phyloP scores from a whole-genome alignment of 1,140 invertebrate species.

The Cotesia chilonis region DNA sequence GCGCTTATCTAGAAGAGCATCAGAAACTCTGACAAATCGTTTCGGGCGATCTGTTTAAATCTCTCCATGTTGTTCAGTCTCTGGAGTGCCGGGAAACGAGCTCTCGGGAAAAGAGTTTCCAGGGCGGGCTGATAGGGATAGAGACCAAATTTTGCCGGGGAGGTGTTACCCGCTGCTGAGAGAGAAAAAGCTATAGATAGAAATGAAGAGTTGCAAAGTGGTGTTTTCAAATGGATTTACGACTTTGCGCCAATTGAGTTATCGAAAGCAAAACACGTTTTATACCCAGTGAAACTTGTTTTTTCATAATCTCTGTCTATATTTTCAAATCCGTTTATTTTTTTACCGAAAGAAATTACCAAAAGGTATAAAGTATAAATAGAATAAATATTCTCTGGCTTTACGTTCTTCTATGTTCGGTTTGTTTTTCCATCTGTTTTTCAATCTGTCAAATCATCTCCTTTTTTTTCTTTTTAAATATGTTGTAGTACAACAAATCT shows the following conservation, averaged over 20 bases:
- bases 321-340: slow-evolving; percentile 7
- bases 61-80: slow-evolving; percentile 9
- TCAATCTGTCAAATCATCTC: too few relatives aligned
- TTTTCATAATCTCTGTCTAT: slow-evolving; percentile 7
- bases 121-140: too few relatives aligned
- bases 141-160: too few relatives aligned
- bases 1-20: background rate
- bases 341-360: too few relatives aligned
- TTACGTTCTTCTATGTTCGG: too few relatives aligned
- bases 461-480: too few relatives aligned
- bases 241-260: slow-evolving; percentile 35
- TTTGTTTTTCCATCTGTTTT: too few relatives aligned
- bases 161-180: background rate
- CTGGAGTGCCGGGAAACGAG: slow-evolving; percentile 13
- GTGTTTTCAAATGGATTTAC: slow-evolving; percentile 30
- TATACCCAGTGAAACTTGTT: too few relatives aligned
- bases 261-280: slow-evolving; percentile 27
- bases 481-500: too few relatives aligned
- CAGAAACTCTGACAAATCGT: slow-evolving; percentile 6
- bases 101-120: background rate
- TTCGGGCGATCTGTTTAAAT: slow-evolving; percentile 15
- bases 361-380: too few relatives aligned
- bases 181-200: slow-evolving; percentile 1
- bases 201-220: slow-evolving; percentile 7
- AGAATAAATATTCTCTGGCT: too few relatives aligned